These are phyloP conservation scores for Littorina saxatilis DNA, from an alignment of 1,140 invertebrate species.

Conservation along the genomic window DNA sequence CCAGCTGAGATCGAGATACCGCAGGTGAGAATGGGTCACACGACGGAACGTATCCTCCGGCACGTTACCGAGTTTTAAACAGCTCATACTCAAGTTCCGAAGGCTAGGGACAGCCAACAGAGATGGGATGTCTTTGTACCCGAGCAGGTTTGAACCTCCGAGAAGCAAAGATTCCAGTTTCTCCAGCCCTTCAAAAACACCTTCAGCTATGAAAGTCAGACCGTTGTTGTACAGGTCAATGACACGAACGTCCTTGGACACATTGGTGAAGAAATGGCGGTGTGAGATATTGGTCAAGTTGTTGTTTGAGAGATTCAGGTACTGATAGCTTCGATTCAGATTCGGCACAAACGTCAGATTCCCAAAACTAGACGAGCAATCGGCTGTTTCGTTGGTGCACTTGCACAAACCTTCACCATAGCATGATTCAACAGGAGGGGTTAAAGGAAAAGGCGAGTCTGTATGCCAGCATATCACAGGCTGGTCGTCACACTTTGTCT, in stretches of 20 bases:
- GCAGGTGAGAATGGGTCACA: not conserved
- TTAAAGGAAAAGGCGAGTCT: no score
- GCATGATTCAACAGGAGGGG: not conserved
- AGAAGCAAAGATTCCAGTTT: not conserved
- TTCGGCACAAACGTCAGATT: not conserved
- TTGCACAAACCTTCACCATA: not conserved
- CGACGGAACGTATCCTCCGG: not conserved
- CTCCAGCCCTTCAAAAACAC: not conserved
- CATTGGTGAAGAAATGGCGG: not conserved
- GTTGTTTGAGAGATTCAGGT: not conserved
- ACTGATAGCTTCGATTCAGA: not conserved
- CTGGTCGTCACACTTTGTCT: no score
- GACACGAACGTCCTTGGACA: slow-evolving; percentile 1
- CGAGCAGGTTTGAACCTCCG: not conserved
- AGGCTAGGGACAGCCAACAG: not conserved
- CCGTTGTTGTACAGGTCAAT: slow-evolving; percentile 21
- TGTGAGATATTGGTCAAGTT: not conserved
- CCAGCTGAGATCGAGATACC: not conserved
- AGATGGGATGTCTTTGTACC: not conserved
- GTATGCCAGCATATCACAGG: no score
- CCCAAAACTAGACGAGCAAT: not conserved
- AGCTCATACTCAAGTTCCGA: not conserved
- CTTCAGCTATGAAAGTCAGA: not conserved
- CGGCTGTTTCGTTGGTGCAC: not conserved
- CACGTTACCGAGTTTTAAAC: not conserved